phyloP scores from a whole-genome alignment of 1,140 invertebrate species.

The Drosophila nigromelanica region DNA sequence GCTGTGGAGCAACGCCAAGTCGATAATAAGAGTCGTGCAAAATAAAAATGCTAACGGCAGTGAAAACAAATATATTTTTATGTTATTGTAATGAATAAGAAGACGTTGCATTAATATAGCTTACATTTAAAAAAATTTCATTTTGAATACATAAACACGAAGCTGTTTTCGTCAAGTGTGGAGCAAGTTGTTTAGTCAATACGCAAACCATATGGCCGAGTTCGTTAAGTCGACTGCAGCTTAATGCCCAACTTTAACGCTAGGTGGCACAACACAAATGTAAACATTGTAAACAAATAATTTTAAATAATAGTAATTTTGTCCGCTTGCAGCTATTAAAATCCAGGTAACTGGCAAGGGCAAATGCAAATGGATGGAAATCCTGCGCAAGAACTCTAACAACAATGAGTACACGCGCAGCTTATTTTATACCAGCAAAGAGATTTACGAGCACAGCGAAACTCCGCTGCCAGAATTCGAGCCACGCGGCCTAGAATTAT shows the following conservation, averaged over 20 bases:
- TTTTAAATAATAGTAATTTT: background rate
- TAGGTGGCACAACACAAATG: constrained; percentile 9
- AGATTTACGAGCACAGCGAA: constrained; percentile 78
- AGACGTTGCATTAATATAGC: too few species aligned
- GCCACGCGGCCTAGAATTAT: constrained; percentile 68
- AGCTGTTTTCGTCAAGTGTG: background rate
- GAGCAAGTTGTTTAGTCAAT: background rate
- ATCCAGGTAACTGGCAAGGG: constrained; percentile 81
- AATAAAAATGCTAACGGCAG: too few species aligned
- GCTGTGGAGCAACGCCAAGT: too few species aligned
- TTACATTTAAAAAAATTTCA: too few species aligned
- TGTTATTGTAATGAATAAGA: too few species aligned
- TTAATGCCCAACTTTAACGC: background rate
- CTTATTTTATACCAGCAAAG: constrained; percentile 78
- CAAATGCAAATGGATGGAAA: constrained; percentile 83
- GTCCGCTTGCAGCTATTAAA: constrained; percentile 64
- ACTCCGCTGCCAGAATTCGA: constrained; percentile 70
- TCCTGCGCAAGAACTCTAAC: constrained; percentile 73
- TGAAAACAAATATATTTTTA: too few species aligned
- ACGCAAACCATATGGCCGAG: constrained; percentile 2
- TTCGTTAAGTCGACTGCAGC: background rate
- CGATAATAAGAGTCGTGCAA: too few species aligned
- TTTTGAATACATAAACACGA: background rate
- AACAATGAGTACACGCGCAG: constrained; percentile 76
- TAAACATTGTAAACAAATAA: too few species aligned